Conservation (phyloP, 2,113 vertebrate species). For the Cebidichthys violaceus region DNA sequence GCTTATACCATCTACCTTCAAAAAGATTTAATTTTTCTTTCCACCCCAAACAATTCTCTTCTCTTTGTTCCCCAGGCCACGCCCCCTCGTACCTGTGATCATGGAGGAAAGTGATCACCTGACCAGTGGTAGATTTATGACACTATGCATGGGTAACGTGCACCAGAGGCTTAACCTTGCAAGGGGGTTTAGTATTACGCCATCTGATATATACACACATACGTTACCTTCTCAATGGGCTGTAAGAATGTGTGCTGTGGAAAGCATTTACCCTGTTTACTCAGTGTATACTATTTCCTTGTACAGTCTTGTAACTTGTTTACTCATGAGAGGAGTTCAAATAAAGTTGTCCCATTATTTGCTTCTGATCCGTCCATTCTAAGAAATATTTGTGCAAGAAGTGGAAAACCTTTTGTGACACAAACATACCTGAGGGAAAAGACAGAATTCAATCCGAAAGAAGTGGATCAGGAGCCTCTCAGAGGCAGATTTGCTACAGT, state of each 20-base stretch:
- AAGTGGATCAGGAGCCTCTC: neutral
- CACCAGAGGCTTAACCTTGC: too few relatives aligned
- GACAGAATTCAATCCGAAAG: neutral
- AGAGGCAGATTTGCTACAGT: too few relatives aligned
- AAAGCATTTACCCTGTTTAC: too few relatives aligned
- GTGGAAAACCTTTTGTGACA: neutral
- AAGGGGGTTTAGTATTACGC: too few relatives aligned
- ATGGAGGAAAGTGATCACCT: neutral
- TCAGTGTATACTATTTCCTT: neutral
- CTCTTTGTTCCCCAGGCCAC: neutral
- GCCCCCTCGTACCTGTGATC: neutral
- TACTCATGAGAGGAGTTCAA: neutral
- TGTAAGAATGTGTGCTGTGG: too few relatives aligned
- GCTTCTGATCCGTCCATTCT: neutral
- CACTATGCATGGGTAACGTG: too few relatives aligned
- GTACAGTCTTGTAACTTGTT: neutral
- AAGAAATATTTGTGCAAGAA: neutral
- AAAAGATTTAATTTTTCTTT: neutral
- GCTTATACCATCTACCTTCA: neutral
- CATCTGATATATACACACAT: too few relatives aligned
- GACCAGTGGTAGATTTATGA: neutral
- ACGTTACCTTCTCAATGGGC: too few relatives aligned
- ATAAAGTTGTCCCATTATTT: neutral
- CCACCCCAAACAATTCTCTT: neutral
- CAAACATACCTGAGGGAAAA: neutral